phyloP scores from a whole-genome alignment of 2,113 vertebrate species.

The Brachyhypopomus gauderio region DNA sequence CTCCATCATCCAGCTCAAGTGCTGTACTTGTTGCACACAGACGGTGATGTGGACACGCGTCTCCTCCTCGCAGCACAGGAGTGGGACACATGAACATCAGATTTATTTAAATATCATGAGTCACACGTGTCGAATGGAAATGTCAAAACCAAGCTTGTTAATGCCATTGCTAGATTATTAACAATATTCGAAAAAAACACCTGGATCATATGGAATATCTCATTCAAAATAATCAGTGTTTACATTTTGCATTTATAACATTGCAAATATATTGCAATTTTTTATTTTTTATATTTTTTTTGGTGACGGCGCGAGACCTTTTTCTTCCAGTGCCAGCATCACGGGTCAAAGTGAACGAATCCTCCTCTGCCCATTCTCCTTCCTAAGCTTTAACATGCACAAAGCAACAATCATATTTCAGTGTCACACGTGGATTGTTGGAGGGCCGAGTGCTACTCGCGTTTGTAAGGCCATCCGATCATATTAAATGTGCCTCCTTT shows the following conservation, averaged over 20 bases:
- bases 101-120: constrained; percentile 15
- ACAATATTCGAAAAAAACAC: too few relatives aligned
- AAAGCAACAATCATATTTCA: constrained; percentile 41
- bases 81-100: not conserved
- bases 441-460: constrained; percentile 20
- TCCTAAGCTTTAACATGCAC: constrained; percentile 4
- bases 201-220: too few relatives aligned
- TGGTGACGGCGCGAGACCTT: not conserved
- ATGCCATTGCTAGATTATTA: not conserved
- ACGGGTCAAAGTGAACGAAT: not conserved
- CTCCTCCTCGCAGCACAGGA: not conserved
- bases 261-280: not conserved
- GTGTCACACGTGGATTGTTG: constrained; percentile 29
- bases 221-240: not conserved
- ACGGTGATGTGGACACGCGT: not conserved
- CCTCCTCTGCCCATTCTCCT: not conserved
- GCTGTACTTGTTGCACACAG: constrained; percentile 36
- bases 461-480: constrained; percentile 32
- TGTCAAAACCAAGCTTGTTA: not conserved
- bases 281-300: not conserved
- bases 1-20: constrained; percentile 35
- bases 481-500: constrained; percentile 41
- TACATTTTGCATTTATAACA: too few relatives aligned
- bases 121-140: constrained; percentile 12
- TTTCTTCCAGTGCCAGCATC: not conserved